Evolutionary conservation across 2,797 vertebrate genomes (phyloP), one percentile per base, ranked within the genome.

Genomic region (Neosalanx taihuensis): DNA sequence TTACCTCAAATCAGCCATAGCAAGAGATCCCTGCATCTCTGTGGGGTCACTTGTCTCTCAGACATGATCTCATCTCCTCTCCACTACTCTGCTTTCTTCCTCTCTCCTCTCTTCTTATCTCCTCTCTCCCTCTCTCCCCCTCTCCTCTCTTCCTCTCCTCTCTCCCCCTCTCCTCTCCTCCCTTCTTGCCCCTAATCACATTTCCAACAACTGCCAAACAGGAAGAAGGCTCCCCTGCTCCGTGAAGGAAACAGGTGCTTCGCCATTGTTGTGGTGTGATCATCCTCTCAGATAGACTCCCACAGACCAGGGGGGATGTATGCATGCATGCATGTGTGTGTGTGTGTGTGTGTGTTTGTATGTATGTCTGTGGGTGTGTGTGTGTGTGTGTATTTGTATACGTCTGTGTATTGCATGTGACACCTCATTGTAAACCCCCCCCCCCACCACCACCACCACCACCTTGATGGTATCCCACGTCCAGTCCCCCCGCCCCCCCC

Each of bases 211-310:
- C 86, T 89, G 84, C 91, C 90, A 85, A 84, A 92, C 90, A 93
- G 93, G 92, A 94, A 92, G 87, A 77, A 72, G 23, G 75, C 84
- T 88, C 85, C 86, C 87, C 82, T 81, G 76, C 81, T 78, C 78
- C 46, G 81, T 81, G 72, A 82, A 92, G 93, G 93, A 94, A 93
- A 83, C 93, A 94, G 93, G 93, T 94, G 93, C 87, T 83, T 88
- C 80, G 81, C 90, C 81, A 93, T 93, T 93, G 92, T 93, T 90
- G 81, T 77, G 76, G 82, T 93, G 90, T 88, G 90, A 93, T 91
- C 87, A 72, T 80, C 73, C 76, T 58, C 82, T 74, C 53, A 86
- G 84, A 90, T 89, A 82, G 77, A 91, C 90, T 92, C 91, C 89
- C 91, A 93, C 89, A 93, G 84, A 86, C 72, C 73, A 60, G 23